Evolutionary conservation across 2,797 vertebrate genomes (phyloP), one percentile per base, ranked within the genome.

Genomic region (Pempheris klunzingeri): DNA sequence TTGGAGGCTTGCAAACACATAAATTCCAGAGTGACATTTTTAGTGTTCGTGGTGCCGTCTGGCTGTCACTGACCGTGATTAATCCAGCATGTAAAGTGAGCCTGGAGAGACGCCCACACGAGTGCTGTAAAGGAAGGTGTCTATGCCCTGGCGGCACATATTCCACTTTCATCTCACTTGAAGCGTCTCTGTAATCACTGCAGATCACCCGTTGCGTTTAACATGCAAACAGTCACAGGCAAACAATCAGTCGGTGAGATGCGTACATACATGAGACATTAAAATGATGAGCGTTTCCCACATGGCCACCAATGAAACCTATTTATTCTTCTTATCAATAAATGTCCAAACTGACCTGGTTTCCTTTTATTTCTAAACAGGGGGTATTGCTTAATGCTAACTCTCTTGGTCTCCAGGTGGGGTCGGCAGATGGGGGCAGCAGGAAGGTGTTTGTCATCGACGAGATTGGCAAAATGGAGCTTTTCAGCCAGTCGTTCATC

Each of bases 391-490:
- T 36, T 49, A 20, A 53, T 54, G 22, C 47, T 50, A 17, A 39
- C 39, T 17, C 28, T 0, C 49, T 1, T 47, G 14, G 4, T 59
- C 53, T 61, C 77, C 90, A 99, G 97, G 81, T 90, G 2, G 89
- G 78, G 54, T 53, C 74, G 12, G 52, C 80, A 7, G 71, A 59
- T 0, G 87, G 80, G 18, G 54, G 80, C 24, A 77, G 77, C 81
- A 92, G 82, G 81, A 94, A 84, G 61, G 93, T 99, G 47, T 98
- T 97, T 38, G 80, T 99, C 88, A 95, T 99, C 2, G 98, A 99
- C 38, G 98, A 99, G 93, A 95, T 99, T 10, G 98, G 98, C 47
- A 99, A 97, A 92, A 99, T 99, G 98, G 98, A 99, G 71, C 96
- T 99, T 67, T 98, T 98, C 93, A 99, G 98, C 78, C 96, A 96